Base-by-base conservation (phyloP, 1,140 invertebrate species). In the Ericerus pela region DNA sequence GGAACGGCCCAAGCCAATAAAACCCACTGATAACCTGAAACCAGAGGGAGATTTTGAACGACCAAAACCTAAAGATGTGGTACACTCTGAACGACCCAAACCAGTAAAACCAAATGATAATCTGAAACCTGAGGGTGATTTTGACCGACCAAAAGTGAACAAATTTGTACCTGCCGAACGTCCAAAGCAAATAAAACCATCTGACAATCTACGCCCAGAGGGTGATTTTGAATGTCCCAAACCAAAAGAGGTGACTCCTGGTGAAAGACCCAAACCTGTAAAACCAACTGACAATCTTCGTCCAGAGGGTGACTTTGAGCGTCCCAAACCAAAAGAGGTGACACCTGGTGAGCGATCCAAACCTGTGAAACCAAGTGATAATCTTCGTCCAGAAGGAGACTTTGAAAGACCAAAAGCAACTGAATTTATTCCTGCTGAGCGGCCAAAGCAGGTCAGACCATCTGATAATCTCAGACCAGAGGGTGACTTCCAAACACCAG, bases 251-350 rank as follows among this genome's bases (percentile, higher is more conserved):
- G 53, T 57, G 28, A 41, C 54, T 20, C 20, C 53, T 54, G 60
- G 61, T 66, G 63, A 68, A 61, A 51, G 64, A 57, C 71, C 73
- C 38, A 69, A 66, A 55, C 71, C 70, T 37, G 74, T 68, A 22
- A 76, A 75, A 59, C 71, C 70, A 0, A n/a, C 67, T 30, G 76
- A 78, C 60, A 78, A 79, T 64, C 66, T 83, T 2, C 74, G 74
- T 68, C 76, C 78, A 5, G 79, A 83, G 70, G 80, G 69, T 11
- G 71, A 75, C 1, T 76, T 76, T 58, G 71, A 73, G 20, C 61
- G 68, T 55, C 65, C 66, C 20, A 54, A 51, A 10, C 51, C 36
- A 30, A 53, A 63, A 26, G 61, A 62, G 55, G 55, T 62, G 41
- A 38, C 56, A 3, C 65, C 68, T 24, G 67, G 58, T 10, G 70